A percentile compares a stretch with the other conserved stretches of the same genome.
Evolutionary conservation across 2,113 vertebrate genomes (phyloP).

Genomic region (Asarcornis scutulata): DNA sequence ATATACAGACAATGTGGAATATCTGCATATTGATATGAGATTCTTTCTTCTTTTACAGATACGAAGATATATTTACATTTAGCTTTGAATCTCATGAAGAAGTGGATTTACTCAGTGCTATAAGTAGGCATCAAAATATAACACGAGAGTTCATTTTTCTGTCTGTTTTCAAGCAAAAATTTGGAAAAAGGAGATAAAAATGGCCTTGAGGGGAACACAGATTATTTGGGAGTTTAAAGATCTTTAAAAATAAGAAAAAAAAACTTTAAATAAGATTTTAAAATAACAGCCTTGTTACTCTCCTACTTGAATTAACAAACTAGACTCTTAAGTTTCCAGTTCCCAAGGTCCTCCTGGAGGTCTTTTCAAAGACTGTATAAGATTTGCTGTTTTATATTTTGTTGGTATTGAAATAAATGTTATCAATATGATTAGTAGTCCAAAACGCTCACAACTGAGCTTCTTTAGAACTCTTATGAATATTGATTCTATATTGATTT

Average conservation of each 20-base stretch:
- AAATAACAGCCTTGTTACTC: background rate
- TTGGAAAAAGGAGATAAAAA: background rate
- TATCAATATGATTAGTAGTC: background rate
- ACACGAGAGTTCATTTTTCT: background rate
- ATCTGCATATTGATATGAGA: background rate
- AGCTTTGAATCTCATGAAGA: background rate
- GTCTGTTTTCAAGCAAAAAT: background rate
- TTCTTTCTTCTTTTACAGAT: background rate
- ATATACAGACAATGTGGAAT: too few relatives aligned
- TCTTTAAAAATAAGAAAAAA: background rate
- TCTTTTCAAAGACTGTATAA: background rate
- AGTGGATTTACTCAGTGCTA: background rate
- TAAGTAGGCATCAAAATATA: background rate
- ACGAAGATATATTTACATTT: background rate
- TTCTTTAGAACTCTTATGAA: background rate
- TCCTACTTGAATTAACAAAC: background rate
- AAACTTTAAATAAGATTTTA: background rate
- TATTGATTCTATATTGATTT: background rate
- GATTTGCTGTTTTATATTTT: background rate
- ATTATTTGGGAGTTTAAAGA: background rate
- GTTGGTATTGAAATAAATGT: background rate
- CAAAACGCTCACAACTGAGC: background rate
- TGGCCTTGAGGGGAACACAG: rapidly evolving
- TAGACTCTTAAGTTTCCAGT: background rate
- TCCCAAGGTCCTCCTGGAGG: background rate